Evolutionary conservation across 2,797 vertebrate species (phyloP).

Genomic region (Sebastes taczanowskii): DNA sequence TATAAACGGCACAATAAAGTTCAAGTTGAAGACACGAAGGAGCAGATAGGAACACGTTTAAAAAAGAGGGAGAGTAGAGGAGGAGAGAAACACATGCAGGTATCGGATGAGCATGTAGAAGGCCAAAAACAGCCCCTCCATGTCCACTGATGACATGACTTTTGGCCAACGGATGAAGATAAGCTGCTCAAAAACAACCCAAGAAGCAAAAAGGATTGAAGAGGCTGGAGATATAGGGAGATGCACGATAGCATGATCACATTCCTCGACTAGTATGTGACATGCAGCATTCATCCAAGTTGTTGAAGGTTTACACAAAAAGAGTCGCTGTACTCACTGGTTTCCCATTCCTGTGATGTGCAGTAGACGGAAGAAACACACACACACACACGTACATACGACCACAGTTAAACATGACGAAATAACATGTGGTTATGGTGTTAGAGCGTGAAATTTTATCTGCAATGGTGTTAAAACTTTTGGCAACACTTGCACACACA

Average conservation of each 20-base stretch:
- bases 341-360: conserved; percentile 87
- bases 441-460: background rate
- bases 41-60: conserved; percentile 36
- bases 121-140: conserved; percentile 32
- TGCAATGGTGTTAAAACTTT: background rate
- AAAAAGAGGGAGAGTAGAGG: conserved; percentile 44
- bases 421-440: conserved; percentile 6
- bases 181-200: conserved; percentile 47
- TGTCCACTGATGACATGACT: conserved; percentile 44
- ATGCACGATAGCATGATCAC: conserved; percentile 53
- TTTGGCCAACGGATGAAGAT: conserved; percentile 36
- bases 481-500: background rate
- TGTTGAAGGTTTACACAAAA: conserved; percentile 58
- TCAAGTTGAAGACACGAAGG: conserved; percentile 50
- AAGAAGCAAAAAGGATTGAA: conserved; percentile 52
- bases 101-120: conserved; percentile 41
- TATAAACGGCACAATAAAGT: conserved; percentile 47
- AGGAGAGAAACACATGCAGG: conserved; percentile 71
- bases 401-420: conserved; percentile 58
- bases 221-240: conserved; percentile 46
- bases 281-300: conserved; percentile 81
- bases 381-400: conserved; percentile 49
- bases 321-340: conserved; percentile 85
- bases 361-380: conserved; percentile 80
- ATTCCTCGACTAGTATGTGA: conserved; percentile 51